Base-by-base conservation (phyloP, 2,113 vertebrate genomes). In the Pelusios castaneus region DNA sequence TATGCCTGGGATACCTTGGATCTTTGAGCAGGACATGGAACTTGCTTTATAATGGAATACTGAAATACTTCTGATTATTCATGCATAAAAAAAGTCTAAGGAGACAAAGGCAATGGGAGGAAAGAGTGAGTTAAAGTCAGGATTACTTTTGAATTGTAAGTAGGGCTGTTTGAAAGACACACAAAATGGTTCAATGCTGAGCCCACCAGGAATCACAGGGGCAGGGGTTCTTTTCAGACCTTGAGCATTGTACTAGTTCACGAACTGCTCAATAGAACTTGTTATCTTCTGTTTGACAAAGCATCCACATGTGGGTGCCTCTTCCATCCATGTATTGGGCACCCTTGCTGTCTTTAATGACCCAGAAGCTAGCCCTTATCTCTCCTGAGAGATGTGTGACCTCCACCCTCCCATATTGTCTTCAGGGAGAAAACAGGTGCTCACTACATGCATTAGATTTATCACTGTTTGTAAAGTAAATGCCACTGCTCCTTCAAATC, bases 51-150 rank as follows among this genome's bases (percentile, higher is more conserved):
- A 93, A 92, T 38, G 56, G 75, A 90, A 82, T 91, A 93, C 93
- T 93, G 95, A 89, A 95, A 96, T 95, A 88, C 95, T 55, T 94
- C 96, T 96, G 95, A 96, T 96, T 95, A 96, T 94, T 89, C 92
- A 73, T 80, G 76, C 51, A 75, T 41, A 60, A 60, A 60, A 25
- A 60, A 31, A 60, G 29, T 60, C 58, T 31, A 60, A n/a, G 45
- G 84, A 95, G 92, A 87, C 95, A 95, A 95, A 95, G 38, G 85
- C 90, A 91, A 92, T 60, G 58, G 91, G 95, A 83, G 80, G 88
- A 84, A 95, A 92, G 91, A 96, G 88, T 92, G 94, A 95, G 88
- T 95, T 95, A 60, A 60, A 60, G 58, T 60, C 58, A 60, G 56
- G 56, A 58, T 58, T 58, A 58, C 13, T 58, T 58, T 29, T 58